A percentile compares a stretch with the other conserved stretches of the same genome.
Evolutionary conservation across 2,797 vertebrate genomes (phyloP).

Genomic region (Pempheris klunzingeri): DNA sequence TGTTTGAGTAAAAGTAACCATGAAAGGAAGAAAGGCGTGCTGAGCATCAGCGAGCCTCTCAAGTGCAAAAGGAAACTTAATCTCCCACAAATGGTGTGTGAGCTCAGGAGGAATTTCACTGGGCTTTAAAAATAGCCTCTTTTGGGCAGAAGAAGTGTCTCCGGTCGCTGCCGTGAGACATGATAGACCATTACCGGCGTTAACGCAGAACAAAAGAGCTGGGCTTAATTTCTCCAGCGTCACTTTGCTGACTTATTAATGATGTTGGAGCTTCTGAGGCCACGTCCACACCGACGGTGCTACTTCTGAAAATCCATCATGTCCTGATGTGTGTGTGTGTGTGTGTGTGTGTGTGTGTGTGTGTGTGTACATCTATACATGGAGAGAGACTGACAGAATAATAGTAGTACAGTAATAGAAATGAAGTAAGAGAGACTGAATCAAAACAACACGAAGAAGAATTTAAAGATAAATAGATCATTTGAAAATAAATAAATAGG

Average conservation of each 20-base stretch:
- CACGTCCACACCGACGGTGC: not conserved
- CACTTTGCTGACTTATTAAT: conserved; percentile 41
- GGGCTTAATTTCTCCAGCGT: conserved; percentile 17
- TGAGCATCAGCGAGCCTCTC: conserved; percentile 39
- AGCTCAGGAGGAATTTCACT: conserved; percentile 24
- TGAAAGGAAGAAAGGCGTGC: conserved; percentile 61
- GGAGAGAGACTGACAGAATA: no score
- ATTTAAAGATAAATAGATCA: no score
- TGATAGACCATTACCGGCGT: not conserved
- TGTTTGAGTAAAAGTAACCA: conserved; percentile 33
- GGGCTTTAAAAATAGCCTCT: conserved; percentile 46
- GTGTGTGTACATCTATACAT: no score
- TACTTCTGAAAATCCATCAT: conserved; percentile 1
- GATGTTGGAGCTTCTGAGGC: not conserved
- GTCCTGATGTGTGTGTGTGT: no score
- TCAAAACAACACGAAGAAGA: no score
- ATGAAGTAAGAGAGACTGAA: no score
- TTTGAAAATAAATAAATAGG: no score
- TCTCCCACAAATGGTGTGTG: conserved; percentile 17
- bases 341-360: no score
- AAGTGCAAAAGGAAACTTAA: conserved; percentile 27
- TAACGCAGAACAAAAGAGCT: not conserved
- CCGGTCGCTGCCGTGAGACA: not conserved
- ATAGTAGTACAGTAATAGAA: no score
- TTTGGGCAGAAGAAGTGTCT: conserved; percentile 12